Conservation (phyloP, 2,888 invertebrate genomes). For the Tinea semifulvella region DNA sequence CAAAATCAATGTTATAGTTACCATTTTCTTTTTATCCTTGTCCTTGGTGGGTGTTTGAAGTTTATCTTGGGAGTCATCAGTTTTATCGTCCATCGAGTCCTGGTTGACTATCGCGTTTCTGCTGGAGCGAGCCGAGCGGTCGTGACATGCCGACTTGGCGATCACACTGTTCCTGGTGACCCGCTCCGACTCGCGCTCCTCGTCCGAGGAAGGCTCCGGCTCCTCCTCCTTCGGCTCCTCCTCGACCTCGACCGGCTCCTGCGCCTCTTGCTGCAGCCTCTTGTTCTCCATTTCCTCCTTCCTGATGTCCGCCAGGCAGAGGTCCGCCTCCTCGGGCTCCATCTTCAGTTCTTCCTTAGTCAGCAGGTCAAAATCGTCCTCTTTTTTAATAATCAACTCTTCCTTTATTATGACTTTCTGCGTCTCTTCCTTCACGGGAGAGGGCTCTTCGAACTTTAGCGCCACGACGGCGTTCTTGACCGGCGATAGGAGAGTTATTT, state of each 20-base stretch:
- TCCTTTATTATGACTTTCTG: conserved; percentile 16
- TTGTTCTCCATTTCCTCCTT: conserved; percentile 17
- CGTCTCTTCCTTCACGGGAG: conserved; percentile 17
- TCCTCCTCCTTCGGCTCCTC: conserved; percentile 21
- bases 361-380: conserved; percentile 25
- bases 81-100: conserved; percentile 59
- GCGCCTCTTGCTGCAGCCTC: conserved; percentile 16
- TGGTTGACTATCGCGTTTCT: conserved; percentile 37
- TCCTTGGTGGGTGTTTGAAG: conserved; percentile 32
- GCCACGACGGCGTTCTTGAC: conserved; percentile 34
- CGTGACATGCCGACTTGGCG: conserved; percentile 54
- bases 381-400: conserved; percentile 13
- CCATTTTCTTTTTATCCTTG: conserved; percentile 63
- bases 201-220: conserved; percentile 14
- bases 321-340: neutral
- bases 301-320: neutral
- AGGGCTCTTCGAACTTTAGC: conserved; percentile 22
- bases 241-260: conserved; percentile 31
- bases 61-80: conserved; percentile 60
- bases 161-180: conserved; percentile 28
- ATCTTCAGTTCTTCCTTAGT: conserved; percentile 27
- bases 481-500: conserved; percentile 43
- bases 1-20: conserved; percentile 27
- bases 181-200: conserved; percentile 23
- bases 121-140: conserved; percentile 51